A percentile compares a stretch with the other conserved stretches of the same genome.
Conservation (phyloP, 2,888 invertebrate genomes). For the Andrena minutula region DNA sequence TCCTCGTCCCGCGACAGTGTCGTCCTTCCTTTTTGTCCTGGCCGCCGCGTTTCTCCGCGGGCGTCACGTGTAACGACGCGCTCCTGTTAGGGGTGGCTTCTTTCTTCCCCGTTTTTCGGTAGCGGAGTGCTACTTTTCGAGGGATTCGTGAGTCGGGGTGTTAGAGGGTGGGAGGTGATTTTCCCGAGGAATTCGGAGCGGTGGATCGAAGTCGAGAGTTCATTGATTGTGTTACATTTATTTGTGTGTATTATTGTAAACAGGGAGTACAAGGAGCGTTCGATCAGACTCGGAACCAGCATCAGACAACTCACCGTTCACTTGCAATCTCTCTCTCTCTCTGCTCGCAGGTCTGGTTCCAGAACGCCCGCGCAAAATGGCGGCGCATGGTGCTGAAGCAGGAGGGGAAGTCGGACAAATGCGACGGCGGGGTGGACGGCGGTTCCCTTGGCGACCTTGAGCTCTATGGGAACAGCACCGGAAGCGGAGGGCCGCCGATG, state of each 20-base stretch:
- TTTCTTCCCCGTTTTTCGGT: not conserved
- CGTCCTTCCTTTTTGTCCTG: conserved; percentile 15
- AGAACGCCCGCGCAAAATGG: conserved; percentile 97
- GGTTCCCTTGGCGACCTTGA: conserved; percentile 85
- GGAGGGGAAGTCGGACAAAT: conserved; percentile 91
- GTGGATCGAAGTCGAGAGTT: too few species aligned
- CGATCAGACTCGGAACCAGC: not conserved
- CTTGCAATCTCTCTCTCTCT: conserved; percentile 17
- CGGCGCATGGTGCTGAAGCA: conserved; percentile 94
- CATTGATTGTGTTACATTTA: too few species aligned
- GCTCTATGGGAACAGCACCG: conserved; percentile 87
- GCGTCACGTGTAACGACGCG: conserved; percentile 25
- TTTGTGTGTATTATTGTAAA: too few species aligned
- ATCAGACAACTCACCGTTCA: not conserved
- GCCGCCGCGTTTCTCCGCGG: not conserved
- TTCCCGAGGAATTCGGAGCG: too few species aligned
- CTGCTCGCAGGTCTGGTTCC: conserved; percentile 96
- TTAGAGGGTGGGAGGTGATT: too few species aligned
- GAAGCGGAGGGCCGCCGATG: conserved; percentile 89
- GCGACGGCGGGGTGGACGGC: conserved; percentile 87
- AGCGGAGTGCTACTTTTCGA: not conserved
- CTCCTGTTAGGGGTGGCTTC: not conserved
- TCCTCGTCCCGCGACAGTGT: not conserved
- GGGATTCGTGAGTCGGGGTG: not conserved
- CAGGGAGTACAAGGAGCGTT: too few species aligned